These are phyloP conservation scores for Hypothenemus hampei DNA, from an alignment of 1,140 invertebrate genomes.

Conservation along the genomic window DNA sequence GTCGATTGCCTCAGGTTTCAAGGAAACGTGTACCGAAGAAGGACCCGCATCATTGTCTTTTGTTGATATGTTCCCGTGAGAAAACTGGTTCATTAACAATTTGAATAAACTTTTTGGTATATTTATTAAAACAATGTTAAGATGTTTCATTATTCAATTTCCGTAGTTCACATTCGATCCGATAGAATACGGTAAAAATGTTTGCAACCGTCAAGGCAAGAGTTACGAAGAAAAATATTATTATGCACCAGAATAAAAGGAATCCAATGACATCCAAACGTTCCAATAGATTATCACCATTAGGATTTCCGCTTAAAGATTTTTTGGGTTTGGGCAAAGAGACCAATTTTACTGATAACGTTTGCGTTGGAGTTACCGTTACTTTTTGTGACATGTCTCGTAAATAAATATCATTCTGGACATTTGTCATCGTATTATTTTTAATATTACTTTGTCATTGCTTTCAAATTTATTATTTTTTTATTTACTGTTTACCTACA, in stretches of 20 bases:
- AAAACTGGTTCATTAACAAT: no score
- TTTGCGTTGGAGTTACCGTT: no score
- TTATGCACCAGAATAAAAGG: not conserved
- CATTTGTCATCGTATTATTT: no score
- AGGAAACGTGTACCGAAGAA: slow-evolving; percentile 20
- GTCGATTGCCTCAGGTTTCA: slow-evolving; percentile 12
- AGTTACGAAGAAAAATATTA: not conserved
- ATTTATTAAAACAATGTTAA: not conserved
- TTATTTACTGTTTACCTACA: no score
- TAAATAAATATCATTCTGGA: no score
- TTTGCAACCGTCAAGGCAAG: not conserved
- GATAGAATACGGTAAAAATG: not conserved
- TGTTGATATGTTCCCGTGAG: slow-evolving; percentile 24
- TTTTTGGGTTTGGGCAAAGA: no score
- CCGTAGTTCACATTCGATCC: not conserved
- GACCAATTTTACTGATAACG: no score
- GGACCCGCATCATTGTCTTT: slow-evolving; percentile 21
- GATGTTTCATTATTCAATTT: not conserved
- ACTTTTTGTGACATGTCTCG: no score
- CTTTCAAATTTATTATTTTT: no score
- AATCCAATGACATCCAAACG: not conserved
- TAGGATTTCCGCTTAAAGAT: no score
- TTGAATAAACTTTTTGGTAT: no score
- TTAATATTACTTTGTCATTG: no score
- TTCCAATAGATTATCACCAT: not conserved